Conservation (phyloP, 2,888 invertebrate genomes). For the Oegoconia quadripuncta region DNA sequence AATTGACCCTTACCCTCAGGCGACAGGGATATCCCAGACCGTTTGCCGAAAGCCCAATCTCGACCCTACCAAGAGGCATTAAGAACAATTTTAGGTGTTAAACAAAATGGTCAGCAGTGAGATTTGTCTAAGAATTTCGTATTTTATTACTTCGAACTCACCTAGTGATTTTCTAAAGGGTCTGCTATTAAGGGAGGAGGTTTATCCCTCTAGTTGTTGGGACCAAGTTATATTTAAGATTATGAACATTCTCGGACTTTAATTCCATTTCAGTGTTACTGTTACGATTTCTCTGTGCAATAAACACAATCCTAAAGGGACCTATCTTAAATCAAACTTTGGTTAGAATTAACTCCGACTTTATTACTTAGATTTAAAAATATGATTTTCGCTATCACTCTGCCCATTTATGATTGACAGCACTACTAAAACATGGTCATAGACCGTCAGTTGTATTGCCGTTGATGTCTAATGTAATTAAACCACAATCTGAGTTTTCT, state of each 20-base stretch:
- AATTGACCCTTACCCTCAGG: conserved; percentile 60
- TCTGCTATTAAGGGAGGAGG: conserved; percentile 44
- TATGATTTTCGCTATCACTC: no score
- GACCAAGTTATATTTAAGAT: conserved; percentile 43
- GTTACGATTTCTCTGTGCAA: conserved; percentile 7
- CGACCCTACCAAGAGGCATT: conserved; percentile 34
- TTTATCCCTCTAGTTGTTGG: conserved; percentile 40
- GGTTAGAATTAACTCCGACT: no score
- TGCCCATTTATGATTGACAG: no score
- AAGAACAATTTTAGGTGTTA: conserved; percentile 33
- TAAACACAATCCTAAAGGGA: background rate
- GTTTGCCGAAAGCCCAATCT: conserved; percentile 33
- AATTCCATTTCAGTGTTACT: conserved; percentile 20
- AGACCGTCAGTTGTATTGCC: no score
- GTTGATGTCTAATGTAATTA: no score
- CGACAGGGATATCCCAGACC: conserved; percentile 40
- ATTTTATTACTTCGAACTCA: conserved; percentile 55
- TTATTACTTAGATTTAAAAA: no score
- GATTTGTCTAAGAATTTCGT: conserved; percentile 51
- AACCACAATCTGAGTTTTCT: no score
- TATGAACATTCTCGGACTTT: conserved; percentile 27
- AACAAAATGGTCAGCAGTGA: conserved; percentile 24
- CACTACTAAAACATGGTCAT: no score
- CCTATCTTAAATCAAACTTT: no score
- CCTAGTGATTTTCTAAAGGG: conserved; percentile 57